Percentiles rank a stretch among this genome's conserved stretches.
Evolutionary conservation across 2,113 vertebrate species (phyloP).

Genomic region (Cairina moschata): DNA sequence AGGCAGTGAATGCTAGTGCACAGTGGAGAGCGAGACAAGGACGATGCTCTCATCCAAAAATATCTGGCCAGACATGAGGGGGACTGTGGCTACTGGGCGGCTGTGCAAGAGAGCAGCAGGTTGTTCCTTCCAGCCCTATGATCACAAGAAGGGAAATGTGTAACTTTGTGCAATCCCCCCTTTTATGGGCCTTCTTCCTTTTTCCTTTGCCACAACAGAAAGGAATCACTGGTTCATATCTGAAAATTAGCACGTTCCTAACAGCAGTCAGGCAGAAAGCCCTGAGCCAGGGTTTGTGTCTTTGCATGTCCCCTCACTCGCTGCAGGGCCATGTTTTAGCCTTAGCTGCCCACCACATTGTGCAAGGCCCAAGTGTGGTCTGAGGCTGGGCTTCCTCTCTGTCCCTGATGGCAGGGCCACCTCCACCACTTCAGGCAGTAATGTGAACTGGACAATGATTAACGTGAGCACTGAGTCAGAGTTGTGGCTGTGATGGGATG

Average conservation of each 20-base stretch:
- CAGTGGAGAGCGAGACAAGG: background rate
- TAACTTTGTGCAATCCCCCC: background rate
- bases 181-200: background rate
- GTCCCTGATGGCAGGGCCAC: background rate
- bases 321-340: background rate
- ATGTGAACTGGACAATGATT: background rate
- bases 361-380: background rate
- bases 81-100: background rate
- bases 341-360: background rate
- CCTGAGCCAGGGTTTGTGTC: accelerated
- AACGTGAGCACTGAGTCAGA: background rate
- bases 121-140: background rate
- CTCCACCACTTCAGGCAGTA: accelerated
- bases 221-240: background rate
- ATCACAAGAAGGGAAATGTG: background rate
- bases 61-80: background rate
- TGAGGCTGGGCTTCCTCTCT: background rate
- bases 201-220: background rate
- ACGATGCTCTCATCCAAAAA: background rate
- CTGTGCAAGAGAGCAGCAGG: accelerated
- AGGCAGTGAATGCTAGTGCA: background rate
- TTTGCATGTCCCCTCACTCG: background rate
- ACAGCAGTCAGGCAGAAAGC: background rate
- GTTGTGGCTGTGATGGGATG: background rate
- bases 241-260: background rate